A percentile compares a stretch with the other conserved stretches of the same genome.
phyloP scores from a whole-genome alignment of 2,888 invertebrate genomes.

The Lasioglossum leucozonium region DNA sequence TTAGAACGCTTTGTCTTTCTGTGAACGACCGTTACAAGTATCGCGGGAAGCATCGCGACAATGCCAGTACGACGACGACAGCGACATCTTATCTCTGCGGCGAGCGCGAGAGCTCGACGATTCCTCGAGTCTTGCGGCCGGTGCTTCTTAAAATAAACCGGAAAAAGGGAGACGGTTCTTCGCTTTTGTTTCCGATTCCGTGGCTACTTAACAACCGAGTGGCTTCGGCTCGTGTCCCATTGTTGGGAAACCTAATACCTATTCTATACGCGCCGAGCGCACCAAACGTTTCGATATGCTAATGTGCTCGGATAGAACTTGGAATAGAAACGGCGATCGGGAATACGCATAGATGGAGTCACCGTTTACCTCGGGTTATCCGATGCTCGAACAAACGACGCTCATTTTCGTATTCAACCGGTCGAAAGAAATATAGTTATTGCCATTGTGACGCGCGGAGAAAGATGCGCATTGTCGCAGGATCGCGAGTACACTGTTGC shows the following conservation, averaged over 20 bases:
- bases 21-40: constrained; percentile 2
- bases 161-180: constrained; percentile 20
- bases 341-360: background rate
- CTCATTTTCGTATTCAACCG: background rate
- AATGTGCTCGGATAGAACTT: background rate
- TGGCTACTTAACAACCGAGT: background rate
- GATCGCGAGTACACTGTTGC: background rate
- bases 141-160: constrained; percentile 38
- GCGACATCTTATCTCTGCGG: constrained; percentile 38
- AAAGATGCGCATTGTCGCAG: background rate
- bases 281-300: constrained; percentile 3
- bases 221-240: background rate
- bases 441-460: background rate
- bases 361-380: background rate
- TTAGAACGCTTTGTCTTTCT: constrained; percentile 45
- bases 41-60: constrained; percentile 19
- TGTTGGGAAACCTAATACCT: constrained; percentile 12
- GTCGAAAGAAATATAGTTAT: background rate
- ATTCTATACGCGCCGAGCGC: background rate
- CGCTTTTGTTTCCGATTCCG: constrained; percentile 16
- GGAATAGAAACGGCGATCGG: background rate
- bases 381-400: background rate
- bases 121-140: background rate
- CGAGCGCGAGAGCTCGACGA: background rate
- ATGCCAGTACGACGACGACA: constrained; percentile 9